A percentile compares a stretch with the other conserved stretches of the same genome.
These are phyloP conservation scores for Lutraria rhynchaena DNA, from an alignment of 1,140 invertebrate genomes.

Conservation along the genomic window DNA sequence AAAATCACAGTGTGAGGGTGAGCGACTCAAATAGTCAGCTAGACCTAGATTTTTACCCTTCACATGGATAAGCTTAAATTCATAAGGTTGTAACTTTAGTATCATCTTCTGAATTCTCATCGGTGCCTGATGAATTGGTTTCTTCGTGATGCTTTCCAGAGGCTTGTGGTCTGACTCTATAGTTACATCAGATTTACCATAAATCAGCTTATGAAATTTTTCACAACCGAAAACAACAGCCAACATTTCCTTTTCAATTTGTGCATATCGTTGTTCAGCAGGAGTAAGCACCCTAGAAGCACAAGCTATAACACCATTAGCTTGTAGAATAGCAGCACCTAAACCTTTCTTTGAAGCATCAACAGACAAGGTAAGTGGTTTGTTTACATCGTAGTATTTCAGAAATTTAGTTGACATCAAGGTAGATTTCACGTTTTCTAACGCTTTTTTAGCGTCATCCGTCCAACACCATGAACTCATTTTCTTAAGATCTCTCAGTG, in stretches of 20 bases:
- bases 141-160: slow-evolving; percentile 63
- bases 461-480: slow-evolving; percentile 47
- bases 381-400: slow-evolving; percentile 46
- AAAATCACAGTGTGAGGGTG: too few species aligned
- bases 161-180: slow-evolving; percentile 65
- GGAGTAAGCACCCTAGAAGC: slow-evolving; percentile 80
- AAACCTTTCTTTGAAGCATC: slow-evolving; percentile 74
- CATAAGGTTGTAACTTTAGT: too few species aligned
- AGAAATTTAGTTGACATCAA: slow-evolving; percentile 6
- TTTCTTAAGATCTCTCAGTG: slow-evolving; percentile 28
- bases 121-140: slow-evolving; percentile 55
- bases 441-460: slow-evolving; percentile 50
- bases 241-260: slow-evolving; percentile 83
- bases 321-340: slow-evolving; percentile 81
- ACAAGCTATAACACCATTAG: slow-evolving; percentile 80
- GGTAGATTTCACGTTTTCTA: slow-evolving; percentile 36
- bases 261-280: slow-evolving; percentile 82
- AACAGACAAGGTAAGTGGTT: slow-evolving; percentile 41
- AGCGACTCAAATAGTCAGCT: too few species aligned
- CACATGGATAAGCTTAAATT: too few species aligned
- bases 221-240: slow-evolving; percentile 82
- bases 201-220: slow-evolving; percentile 80
- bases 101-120: not conserved
- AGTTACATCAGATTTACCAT: slow-evolving; percentile 62
- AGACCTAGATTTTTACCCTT: too few species aligned